A percentile compares a stretch with the other conserved stretches of the same genome.
These are phyloP conservation scores for Napeogenes sylphis DNA, from an alignment of 2,888 invertebrate genomes.

Conservation along the genomic window DNA sequence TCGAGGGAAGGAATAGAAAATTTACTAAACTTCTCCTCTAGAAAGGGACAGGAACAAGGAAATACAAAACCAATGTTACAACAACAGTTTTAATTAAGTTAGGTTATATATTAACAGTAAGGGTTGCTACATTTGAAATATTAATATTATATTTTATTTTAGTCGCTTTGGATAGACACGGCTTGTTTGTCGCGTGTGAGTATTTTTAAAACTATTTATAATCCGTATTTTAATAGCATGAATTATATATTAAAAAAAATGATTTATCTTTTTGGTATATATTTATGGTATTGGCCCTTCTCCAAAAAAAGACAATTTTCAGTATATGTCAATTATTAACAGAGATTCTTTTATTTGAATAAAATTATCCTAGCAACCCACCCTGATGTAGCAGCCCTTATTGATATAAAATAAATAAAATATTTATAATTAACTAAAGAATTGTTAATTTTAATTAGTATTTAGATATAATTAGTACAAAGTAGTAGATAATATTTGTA, in stretches of 20 bases:
- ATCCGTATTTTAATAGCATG: constrained; percentile 16
- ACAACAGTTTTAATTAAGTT: constrained; percentile 32
- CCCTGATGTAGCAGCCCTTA: constrained; percentile 21
- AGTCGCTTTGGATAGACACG: constrained; percentile 25
- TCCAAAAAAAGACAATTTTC: too few species aligned
- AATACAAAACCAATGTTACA: constrained; percentile 52
- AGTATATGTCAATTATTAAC: too few species aligned
- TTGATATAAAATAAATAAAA: constrained; percentile 10
- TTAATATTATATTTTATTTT: constrained; percentile 19
- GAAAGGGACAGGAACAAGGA: constrained; percentile 52
- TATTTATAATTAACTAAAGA: neutral
- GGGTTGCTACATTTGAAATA: constrained; percentile 22
- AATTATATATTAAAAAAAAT: too few species aligned
- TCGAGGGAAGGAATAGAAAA: constrained; percentile 70
- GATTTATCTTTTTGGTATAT: too few species aligned
- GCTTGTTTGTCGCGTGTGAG: constrained; percentile 26
- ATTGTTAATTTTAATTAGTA: neutral
- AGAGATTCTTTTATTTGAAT: constrained; percentile 1
- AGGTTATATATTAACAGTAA: constrained; percentile 6
- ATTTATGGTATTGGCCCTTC: too few species aligned
- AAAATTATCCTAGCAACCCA: neutral
- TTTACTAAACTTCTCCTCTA: constrained; percentile 57
- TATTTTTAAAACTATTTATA: constrained; percentile 18
- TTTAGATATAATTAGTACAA: constrained; percentile 8
- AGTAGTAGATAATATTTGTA: neutral